Evolutionary conservation across 2,113 vertebrate species (phyloP).

Genomic region (Alligator mississippiensis): DNA sequence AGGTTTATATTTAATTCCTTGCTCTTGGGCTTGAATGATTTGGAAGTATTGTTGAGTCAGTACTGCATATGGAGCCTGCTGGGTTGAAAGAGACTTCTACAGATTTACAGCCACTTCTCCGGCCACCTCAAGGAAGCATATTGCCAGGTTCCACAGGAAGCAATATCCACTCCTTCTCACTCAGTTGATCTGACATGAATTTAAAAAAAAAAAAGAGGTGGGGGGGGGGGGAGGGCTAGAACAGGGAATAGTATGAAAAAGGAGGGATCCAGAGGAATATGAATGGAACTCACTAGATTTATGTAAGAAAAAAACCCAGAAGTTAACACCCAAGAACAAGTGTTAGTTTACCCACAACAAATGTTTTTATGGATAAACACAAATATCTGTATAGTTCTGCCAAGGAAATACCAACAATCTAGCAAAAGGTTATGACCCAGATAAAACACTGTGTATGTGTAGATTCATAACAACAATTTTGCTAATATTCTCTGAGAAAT

Average conservation of each 20-base stretch:
- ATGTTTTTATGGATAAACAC: neutral
- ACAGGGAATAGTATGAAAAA: neutral
- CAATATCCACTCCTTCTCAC: neutral
- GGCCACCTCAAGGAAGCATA: neutral
- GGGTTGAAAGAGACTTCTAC: neutral
- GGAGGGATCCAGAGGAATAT: neutral
- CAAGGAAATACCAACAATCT: neutral
- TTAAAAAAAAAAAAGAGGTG: neutral
- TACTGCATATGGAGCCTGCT: neutral
- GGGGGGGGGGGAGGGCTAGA: neutral
- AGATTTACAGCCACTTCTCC: neutral
- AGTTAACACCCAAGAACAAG: neutral
- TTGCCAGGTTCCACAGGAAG: neutral
- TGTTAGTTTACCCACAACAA: slow-evolving; percentile 12
- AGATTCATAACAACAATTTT: slow-evolving; percentile 9
- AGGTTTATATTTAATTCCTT: neutral
- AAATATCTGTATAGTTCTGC: slow-evolving; percentile 29
- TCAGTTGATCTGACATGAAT: neutral
- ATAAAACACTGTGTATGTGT: neutral
- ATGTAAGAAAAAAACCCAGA: neutral
- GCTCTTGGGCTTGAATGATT: neutral
- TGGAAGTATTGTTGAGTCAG: neutral
- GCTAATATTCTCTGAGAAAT: neutral
- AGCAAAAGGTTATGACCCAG: slow-evolving; percentile 25
- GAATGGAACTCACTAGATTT: neutral